Base-by-base conservation (phyloP, 2,113 vertebrate genomes). In the Lampris megalopsis region DNA sequence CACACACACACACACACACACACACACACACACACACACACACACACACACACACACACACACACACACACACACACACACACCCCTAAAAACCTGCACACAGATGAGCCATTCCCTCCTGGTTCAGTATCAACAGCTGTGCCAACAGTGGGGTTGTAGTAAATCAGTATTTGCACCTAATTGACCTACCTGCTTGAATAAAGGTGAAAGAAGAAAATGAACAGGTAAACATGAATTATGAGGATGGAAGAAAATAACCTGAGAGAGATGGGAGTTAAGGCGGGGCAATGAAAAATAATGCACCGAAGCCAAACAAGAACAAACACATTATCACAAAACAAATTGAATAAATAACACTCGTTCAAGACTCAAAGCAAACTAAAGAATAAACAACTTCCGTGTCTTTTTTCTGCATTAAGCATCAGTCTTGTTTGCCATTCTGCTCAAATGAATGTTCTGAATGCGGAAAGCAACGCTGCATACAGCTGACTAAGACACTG, bases 91-190 rank as follows among this genome's bases (percentile, higher is more conserved):
- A 38, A 4, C 41, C 48, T 35, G 50, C 41, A 45, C 38, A 52
- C 47, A 67, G 43, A 53, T 50, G 2, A 60, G 38, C 43, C 1
- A 67, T 68, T 59, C 41, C 70, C 79, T 77, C 74, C 62, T 82
- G 81, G 81, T 82, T 76, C 56, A 54, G 67, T 38, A 42, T 37
- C 9, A 79, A 65, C 83, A 86, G 72, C 81, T 82, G 81, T 71
- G 63, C 54, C 11, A 36, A 61, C 69, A 72, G 40, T 66, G 62
- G 67, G 60, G 67, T 75, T 4, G 45, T 73, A 66, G 78, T 80
- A 73, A 82, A 86, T 76, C 71, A 10, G 9, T 68, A 57, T 65
- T 69, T 73, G 53, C 48, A 75, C 54, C 74, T 78, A 50, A 84
- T 67, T 77, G 80, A 85, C 67, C 82, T 72, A 75, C 64, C 83